Evolutionary conservation across 1,140 invertebrate species (phyloP).

Genomic region (Fopius arisanus): DNA sequence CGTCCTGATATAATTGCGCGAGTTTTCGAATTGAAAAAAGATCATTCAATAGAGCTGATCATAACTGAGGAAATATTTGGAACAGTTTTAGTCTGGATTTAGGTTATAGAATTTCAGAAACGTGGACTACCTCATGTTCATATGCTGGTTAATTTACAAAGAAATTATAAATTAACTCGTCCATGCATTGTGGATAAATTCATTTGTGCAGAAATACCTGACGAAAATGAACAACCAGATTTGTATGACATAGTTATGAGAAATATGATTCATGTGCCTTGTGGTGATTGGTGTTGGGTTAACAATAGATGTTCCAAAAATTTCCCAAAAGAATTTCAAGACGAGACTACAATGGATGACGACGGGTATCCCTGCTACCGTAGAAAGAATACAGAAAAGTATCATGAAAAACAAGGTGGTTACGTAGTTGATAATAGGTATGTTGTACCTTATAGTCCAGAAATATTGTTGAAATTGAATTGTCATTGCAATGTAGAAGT

Average conservation of each 20-base stretch:
- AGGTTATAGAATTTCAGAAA: conserved; percentile 16
- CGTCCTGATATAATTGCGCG: conserved; percentile 33
- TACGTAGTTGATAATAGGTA: not conserved
- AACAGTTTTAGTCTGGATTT: not conserved
- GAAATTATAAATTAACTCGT: conserved; percentile 11
- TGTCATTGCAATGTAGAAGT: conserved; percentile 24
- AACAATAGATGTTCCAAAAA: conserved; percentile 50
- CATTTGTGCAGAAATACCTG: too few species aligned
- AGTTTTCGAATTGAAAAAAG: conserved; percentile 23
- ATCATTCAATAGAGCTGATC: not conserved
- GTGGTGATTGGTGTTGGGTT: conserved; percentile 38
- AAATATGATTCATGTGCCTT: too few species aligned
- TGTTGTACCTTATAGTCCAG: conserved; percentile 22
- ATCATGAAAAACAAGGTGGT: not conserved
- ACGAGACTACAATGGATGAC: conserved; percentile 43
- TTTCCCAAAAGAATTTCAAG: conserved; percentile 39
- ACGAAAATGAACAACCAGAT: too few species aligned
- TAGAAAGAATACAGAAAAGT: not conserved
- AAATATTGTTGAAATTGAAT: conserved; percentile 14
- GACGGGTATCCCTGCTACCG: conserved; percentile 44
- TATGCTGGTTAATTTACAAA: conserved; percentile 34
- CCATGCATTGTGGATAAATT: conserved; percentile 23
- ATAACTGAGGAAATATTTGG: conserved; percentile 14
- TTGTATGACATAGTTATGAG: conserved; percentile 42
- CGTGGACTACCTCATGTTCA: conserved; percentile 28